Percentiles rank a stretch among this genome's conserved stretches.
Conservation (phyloP, 2,797 vertebrate species). For the Bryconaethiops microstoma region DNA sequence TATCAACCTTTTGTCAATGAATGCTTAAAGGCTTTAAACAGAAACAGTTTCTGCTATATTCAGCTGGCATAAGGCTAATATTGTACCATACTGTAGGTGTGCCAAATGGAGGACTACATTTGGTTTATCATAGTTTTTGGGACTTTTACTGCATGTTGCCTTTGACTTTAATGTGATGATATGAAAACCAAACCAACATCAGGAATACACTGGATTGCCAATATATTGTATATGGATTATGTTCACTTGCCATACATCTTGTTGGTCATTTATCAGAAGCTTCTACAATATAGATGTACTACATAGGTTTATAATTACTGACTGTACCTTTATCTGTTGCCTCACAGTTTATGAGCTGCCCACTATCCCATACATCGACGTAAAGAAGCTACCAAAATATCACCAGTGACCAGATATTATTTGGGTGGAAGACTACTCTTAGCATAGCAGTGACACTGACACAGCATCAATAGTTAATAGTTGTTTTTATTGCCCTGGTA, state of each 20-base stretch:
- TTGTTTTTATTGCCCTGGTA: background rate
- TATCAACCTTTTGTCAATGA: constrained; percentile 4
- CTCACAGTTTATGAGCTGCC: background rate
- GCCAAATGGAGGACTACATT: background rate
- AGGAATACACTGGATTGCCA: background rate
- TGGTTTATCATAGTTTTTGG: background rate
- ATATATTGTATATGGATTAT: background rate
- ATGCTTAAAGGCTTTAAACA: background rate
- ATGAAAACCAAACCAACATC: background rate
- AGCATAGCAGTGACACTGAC: background rate
- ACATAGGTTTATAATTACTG: too few species aligned
- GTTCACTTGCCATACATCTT: background rate
- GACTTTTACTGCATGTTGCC: background rate
- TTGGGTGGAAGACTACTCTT: background rate
- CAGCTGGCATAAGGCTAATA: constrained; percentile 3
- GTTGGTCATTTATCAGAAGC: background rate
- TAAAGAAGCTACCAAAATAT: background rate
- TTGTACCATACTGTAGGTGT: background rate
- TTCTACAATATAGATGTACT: background rate
- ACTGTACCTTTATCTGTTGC: background rate
- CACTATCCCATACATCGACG: background rate
- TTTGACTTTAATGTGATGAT: background rate
- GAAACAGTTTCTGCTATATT: background rate
- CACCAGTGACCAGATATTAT: background rate
- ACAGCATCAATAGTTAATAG: background rate